Evolutionary conservation across 2,888 invertebrate species (phyloP).

Genomic region (Rugalucina vietnamica): DNA sequence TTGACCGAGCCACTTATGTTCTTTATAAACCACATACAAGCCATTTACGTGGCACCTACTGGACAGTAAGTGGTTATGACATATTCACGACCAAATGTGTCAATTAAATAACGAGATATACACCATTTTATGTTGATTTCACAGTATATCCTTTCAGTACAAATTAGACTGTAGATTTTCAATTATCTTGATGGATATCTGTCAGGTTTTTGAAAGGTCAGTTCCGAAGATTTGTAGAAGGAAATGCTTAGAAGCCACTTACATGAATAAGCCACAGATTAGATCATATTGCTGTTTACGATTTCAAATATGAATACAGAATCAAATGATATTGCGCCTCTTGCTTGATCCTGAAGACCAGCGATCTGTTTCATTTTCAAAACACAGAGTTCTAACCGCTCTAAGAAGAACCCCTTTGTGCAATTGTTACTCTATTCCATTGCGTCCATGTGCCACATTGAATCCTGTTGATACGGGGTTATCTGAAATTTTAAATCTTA

Average conservation of each 20-base stretch:
- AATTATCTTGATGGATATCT: not conserved
- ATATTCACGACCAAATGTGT: not conserved
- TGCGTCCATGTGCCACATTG: no score
- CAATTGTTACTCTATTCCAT: no score
- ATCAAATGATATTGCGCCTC: no score
- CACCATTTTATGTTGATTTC: not conserved
- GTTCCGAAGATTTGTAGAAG: not conserved
- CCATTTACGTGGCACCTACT: not conserved
- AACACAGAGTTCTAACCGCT: no score
- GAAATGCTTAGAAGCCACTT: not conserved
- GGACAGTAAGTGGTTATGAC: not conserved
- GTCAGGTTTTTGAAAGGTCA: not conserved
- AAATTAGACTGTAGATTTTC: not conserved
- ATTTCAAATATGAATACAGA: no score
- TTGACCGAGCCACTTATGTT: not conserved
- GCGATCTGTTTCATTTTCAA: no score
- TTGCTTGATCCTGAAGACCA: no score
- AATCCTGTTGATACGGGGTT: no score
- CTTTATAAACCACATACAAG: not conserved
- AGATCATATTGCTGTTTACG: not conserved
- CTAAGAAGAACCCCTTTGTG: no score
- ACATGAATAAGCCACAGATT: not conserved
- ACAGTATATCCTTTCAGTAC: constrained; percentile 5
- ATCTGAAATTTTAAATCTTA: no score
- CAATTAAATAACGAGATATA: not conserved